These are phyloP conservation scores for Vesta saturnalis DNA, from an alignment of 2,888 invertebrate genomes.

Conservation along the genomic window DNA sequence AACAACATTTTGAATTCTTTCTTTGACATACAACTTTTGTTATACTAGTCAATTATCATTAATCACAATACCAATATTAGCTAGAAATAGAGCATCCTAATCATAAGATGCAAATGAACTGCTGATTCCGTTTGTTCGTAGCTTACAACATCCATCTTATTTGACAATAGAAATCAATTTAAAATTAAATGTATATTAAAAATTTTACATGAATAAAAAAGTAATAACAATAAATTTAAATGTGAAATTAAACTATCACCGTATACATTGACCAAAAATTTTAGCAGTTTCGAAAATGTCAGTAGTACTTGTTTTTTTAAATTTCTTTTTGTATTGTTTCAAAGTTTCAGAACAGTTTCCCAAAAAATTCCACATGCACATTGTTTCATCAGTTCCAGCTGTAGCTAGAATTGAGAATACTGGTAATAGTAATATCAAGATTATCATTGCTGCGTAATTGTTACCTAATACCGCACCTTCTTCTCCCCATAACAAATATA, in stretches of 20 bases:
- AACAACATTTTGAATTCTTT: neutral
- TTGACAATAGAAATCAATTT: neutral
- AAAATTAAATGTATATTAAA: neutral
- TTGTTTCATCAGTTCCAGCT: conserved; percentile 26
- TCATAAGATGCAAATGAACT: neutral
- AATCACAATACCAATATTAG: neutral
- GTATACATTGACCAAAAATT: conserved; percentile 17
- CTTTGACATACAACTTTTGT: neutral
- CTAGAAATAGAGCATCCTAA: conserved; percentile 1
- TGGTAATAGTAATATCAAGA: neutral
- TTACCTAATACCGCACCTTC: conserved; percentile 22
- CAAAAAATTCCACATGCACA: conserved; percentile 28
- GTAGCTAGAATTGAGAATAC: conserved; percentile 18
- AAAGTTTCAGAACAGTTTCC: conserved; percentile 2
- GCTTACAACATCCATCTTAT: neutral
- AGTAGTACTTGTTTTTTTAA: neutral
- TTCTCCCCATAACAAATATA: conserved; percentile 23
- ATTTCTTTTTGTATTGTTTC: conserved; percentile 2
- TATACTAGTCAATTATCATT: conserved; percentile 1
- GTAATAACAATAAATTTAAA: neutral
- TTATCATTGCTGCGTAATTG: neutral
- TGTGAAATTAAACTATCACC: too few relatives aligned
- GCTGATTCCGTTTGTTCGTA: too few relatives aligned
- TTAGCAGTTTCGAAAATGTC: neutral
- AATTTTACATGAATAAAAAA: neutral